These are phyloP conservation scores for Leptoteleia sp. DNA, from an alignment of 1,140 invertebrate species.

Conservation along the genomic window DNA sequence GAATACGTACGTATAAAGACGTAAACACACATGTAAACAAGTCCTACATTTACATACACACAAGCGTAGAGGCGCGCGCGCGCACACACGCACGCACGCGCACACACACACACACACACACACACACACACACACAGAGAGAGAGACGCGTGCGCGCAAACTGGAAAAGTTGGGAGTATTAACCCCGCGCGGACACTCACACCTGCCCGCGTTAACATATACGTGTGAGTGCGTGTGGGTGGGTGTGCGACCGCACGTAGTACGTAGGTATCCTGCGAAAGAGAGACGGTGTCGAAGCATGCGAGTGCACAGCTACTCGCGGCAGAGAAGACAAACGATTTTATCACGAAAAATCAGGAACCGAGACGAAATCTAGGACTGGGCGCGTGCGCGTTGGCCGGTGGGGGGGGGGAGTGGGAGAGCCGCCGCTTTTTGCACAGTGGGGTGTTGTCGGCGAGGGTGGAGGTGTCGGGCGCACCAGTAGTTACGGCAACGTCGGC, in stretches of 20 bases:
- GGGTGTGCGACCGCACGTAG: conserved; percentile 30
- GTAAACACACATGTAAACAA: too few relatives aligned
- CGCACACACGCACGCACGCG: too few relatives aligned
- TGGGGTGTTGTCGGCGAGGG: conserved; percentile 62
- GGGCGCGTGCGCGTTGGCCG: conserved; percentile 47
- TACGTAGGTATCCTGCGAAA: conserved; percentile 35
- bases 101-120: too few relatives aligned
- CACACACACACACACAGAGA: too few relatives aligned
- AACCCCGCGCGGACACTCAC: too few relatives aligned
- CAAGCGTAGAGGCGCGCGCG: too few relatives aligned
- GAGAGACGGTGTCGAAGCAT: conserved; percentile 57
- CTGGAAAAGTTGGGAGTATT: too few relatives aligned
- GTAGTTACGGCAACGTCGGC: conserved; percentile 47
- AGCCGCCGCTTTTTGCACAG: conserved; percentile 52
- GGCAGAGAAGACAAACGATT: conserved; percentile 66
- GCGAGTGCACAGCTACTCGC: conserved; percentile 53
- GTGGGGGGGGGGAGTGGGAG: too few relatives aligned
- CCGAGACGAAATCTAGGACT: conserved; percentile 65
- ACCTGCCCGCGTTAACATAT: too few relatives aligned
- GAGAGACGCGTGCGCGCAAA: too few relatives aligned
- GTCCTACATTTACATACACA: too few relatives aligned
- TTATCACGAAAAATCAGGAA: conserved; percentile 68
- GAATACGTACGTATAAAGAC: too few relatives aligned
- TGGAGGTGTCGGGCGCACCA: conserved; percentile 56
- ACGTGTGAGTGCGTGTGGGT: conserved; percentile 12